Conservation (phyloP, 2,888 invertebrate species). For the Polydrusus cervinus region DNA sequence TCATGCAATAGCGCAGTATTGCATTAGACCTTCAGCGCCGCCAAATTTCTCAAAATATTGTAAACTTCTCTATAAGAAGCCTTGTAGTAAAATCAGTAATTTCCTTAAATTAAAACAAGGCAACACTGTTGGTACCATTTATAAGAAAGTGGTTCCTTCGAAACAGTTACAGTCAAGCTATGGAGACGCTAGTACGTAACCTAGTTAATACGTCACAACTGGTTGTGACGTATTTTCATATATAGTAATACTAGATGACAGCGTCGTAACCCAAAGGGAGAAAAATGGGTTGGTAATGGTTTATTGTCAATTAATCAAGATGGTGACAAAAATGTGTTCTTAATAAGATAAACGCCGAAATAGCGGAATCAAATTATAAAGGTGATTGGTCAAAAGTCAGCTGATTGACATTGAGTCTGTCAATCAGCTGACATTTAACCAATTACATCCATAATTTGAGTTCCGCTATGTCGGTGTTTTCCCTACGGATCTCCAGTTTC, state of each 20-base stretch:
- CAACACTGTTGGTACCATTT: conserved; percentile 5
- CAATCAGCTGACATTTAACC: too few relatives aligned
- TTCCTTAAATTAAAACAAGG: conserved; percentile 1
- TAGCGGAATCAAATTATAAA: too few relatives aligned
- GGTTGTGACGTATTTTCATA: conserved; percentile 23
- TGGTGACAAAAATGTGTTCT: too few relatives aligned
- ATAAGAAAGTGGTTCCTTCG: conserved; percentile 22
- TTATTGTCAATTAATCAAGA: too few relatives aligned
- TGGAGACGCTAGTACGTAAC: conserved; percentile 8
- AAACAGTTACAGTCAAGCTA: conserved; percentile 17
- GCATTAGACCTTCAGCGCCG: conserved; percentile 3
- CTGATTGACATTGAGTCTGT: too few relatives aligned
- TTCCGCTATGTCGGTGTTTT: too few relatives aligned
- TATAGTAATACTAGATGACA: conserved; percentile 1
- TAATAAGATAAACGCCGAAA: too few relatives aligned
- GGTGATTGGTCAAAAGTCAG: too few relatives aligned
- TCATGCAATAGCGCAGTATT: conserved; percentile 5
- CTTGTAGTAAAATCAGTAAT: not conserved
- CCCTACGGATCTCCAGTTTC: too few relatives aligned
- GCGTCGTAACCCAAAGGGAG: not conserved
- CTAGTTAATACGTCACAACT: conserved; percentile 26
- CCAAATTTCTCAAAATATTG: not conserved
- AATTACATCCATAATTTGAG: too few relatives aligned
- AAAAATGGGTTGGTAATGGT: too few relatives aligned
- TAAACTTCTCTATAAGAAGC: not conserved